Conservation (phyloP, 2,113 vertebrate genomes). For the Leucoraja erinaceus region DNA sequence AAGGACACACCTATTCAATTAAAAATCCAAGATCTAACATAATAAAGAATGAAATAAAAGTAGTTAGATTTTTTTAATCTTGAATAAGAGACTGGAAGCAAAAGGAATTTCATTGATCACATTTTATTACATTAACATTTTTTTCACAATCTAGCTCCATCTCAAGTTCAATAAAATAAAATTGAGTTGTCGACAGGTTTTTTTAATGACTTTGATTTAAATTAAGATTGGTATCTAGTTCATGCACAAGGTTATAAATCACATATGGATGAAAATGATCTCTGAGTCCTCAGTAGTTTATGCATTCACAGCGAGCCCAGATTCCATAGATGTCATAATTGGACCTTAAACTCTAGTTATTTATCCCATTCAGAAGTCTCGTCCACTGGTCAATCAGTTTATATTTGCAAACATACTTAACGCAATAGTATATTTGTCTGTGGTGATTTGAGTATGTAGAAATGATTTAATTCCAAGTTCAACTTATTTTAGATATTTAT, state of each 20-base stretch:
- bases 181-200: not conserved
- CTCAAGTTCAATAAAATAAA: conserved; percentile 35
- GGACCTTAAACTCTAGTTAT: not conserved
- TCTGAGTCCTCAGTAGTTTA: not conserved
- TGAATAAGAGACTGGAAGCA: not conserved
- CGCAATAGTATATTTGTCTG: not conserved
- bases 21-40: conserved; percentile 5
- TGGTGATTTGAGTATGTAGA: not conserved
- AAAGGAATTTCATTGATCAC: conserved; percentile 1
- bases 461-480: not conserved
- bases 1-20: conserved; percentile 25
- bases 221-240: conserved; percentile 9
- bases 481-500: not conserved
- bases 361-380: not conserved
- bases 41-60: conserved; percentile 2
- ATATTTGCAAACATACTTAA: not conserved
- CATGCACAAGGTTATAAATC: not conserved
- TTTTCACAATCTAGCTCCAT: conserved; percentile 20
- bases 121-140: conserved; percentile 32
- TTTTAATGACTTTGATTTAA: conserved; percentile 18
- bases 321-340: not conserved
- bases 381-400: not conserved
- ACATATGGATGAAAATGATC: not conserved
- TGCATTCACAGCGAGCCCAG: not conserved
- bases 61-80: conserved; percentile 23